Conservation (phyloP, 2,888 invertebrate genomes). For the Acronicta alni region DNA sequence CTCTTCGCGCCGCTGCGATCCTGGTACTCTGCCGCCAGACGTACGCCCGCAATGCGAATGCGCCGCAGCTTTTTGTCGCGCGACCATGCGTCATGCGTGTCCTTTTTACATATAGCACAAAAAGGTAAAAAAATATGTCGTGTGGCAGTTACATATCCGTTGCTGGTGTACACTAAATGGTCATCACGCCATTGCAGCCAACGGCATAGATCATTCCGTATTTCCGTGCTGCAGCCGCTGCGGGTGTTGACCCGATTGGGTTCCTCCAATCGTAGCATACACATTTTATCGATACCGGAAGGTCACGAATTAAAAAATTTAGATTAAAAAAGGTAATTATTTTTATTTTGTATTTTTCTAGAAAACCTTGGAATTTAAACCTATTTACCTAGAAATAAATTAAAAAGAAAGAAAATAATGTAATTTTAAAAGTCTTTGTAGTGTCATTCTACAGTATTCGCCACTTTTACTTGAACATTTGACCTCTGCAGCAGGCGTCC, state of each 20-base stretch:
- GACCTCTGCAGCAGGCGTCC: conserved; percentile 1
- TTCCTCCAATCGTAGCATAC: too few species aligned
- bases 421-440: neutral
- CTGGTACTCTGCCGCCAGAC: conserved; percentile 84
- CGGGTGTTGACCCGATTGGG: too few species aligned
- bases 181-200: conserved; percentile 11
- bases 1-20: conserved; percentile 76
- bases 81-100: conserved; percentile 59
- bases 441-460: neutral
- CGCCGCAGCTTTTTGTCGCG: conserved; percentile 72
- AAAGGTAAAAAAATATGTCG: conserved; percentile 41
- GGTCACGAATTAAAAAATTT: too few species aligned
- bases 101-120: conserved; percentile 50
- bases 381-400: too few species aligned
- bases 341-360: too few species aligned
- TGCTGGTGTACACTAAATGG: conserved; percentile 39
- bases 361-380: too few species aligned
- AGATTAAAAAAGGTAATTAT: too few species aligned
- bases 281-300: too few species aligned
- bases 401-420: too few species aligned
- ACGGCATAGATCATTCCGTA: too few species aligned
- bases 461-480: neutral
- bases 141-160: conserved; percentile 43
- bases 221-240: too few species aligned
- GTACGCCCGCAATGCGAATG: conserved; percentile 85